Percentiles rank a stretch among this genome's conserved stretches.
These are phyloP conservation scores for Psittacus erithacus DNA, from an alignment of 2,113 vertebrate genomes.

Conservation along the genomic window DNA sequence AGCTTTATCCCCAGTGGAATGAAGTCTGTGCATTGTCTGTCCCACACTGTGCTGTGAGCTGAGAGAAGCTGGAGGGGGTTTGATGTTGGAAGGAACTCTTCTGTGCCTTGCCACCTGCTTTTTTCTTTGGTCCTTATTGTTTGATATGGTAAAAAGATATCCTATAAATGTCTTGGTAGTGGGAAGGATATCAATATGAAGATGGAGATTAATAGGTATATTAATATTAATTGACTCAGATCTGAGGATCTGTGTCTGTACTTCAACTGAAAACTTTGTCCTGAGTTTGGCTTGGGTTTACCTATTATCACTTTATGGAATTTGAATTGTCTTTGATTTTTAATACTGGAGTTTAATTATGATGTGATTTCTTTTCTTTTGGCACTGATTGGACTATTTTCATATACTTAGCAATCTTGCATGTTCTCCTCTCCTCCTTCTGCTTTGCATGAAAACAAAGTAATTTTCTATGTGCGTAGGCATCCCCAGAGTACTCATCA, in stretches of 20 bases:
- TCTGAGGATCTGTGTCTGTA: neutral
- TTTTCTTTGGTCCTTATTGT: neutral
- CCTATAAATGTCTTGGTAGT: neutral
- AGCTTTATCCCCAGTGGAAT: neutral
- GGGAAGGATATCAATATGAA: neutral
- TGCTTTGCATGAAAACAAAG: neutral
- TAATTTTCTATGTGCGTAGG: neutral
- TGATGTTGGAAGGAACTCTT: neutral
- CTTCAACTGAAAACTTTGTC: neutral
- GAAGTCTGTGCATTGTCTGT: neutral
- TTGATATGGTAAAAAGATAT: neutral
- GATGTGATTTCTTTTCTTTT: neutral
- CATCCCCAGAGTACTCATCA: neutral
- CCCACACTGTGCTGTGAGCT: neutral
- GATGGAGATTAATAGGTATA: neutral
- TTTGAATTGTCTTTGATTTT: neutral
- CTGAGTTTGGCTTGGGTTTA: neutral
- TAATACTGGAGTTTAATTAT: neutral
- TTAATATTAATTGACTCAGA: neutral
- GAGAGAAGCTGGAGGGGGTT: neutral
- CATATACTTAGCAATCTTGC: neutral
- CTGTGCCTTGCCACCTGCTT: neutral
- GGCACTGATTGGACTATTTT: neutral
- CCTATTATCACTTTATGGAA: neutral
- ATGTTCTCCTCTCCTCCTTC: neutral